Evolutionary conservation across 2,113 vertebrate genomes (phyloP).

Genomic region (Alosa alosa): DNA sequence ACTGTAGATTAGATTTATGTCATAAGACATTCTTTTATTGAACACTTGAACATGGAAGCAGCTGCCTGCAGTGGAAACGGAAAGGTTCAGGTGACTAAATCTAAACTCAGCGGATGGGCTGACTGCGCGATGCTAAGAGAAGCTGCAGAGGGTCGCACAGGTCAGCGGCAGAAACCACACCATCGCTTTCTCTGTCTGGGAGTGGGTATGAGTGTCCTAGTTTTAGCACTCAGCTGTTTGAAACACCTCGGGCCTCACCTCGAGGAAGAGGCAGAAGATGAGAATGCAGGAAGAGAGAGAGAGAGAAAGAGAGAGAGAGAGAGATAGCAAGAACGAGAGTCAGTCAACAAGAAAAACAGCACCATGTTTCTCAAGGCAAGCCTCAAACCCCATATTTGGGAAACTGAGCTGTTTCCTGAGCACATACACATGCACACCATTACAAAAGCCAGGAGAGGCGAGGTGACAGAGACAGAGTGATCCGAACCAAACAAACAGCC

Average conservation of each 20-base stretch:
- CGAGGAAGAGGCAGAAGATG: not conserved
- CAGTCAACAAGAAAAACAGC: not conserved
- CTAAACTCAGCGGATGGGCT: not conserved
- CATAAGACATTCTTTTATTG: not conserved
- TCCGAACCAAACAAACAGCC: not conserved
- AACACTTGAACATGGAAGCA: not conserved
- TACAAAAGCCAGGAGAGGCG: not conserved
- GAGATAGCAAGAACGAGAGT: not conserved
- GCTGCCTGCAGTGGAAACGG: not conserved
- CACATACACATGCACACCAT: slow-evolving; percentile 8
- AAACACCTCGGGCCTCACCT: not conserved
- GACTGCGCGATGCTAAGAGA: not conserved
- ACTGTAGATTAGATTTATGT: not conserved
- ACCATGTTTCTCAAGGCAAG: not conserved
- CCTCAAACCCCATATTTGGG: not conserved
- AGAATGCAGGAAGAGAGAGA: not conserved
- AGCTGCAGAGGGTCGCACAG: not conserved
- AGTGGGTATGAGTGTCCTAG: not conserved
- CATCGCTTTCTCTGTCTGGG: not conserved
- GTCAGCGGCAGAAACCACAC: not conserved
- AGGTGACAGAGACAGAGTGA: not conserved
- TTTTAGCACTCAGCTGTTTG: not conserved
- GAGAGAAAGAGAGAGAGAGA: not conserved
- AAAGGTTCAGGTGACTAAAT: not conserved
- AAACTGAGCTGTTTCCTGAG: not conserved